Percentiles rank a stretch among this genome's conserved stretches.
Conservation (phyloP, 2,797 vertebrate species). For the Heterohyrax brucei region DNA sequence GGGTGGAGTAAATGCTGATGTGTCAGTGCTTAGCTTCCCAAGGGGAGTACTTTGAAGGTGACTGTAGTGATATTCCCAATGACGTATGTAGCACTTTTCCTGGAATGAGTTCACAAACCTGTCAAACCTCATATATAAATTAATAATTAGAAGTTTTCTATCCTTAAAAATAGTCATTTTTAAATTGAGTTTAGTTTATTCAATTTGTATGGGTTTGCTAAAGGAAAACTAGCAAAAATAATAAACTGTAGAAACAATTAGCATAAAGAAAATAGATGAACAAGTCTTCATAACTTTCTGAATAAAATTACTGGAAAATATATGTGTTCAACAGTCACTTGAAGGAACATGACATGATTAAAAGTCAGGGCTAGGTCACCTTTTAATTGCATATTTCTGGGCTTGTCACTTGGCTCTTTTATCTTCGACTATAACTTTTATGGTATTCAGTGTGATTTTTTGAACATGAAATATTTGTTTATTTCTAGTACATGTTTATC, state of each 20-base stretch:
- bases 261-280: neutral
- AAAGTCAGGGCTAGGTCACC: neutral
- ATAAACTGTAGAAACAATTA: neutral
- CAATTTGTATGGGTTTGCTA: neutral
- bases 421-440: neutral
- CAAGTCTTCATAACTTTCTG: neutral
- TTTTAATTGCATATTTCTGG: neutral
- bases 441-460: neutral
- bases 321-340: neutral
- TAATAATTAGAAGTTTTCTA: neutral
- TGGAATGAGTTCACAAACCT: too few relatives aligned
- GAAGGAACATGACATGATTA: neutral
- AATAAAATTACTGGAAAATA: neutral
- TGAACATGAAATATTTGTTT: neutral
- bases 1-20: too few relatives aligned
- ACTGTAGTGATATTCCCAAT: too few relatives aligned
- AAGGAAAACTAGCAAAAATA: neutral
- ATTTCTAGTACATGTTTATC: neutral
- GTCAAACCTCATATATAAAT: neutral
- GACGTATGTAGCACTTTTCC: too few relatives aligned
- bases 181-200: neutral
- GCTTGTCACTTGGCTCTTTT: neutral
- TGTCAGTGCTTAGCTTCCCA: too few relatives aligned
- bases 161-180: slow-evolving; percentile 9
- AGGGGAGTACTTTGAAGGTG: too few relatives aligned